Evolutionary conservation across 2,113 vertebrate species (phyloP), one percentile per base, ranked within the genome.

Genomic region (Guaruba guarouba): DNA sequence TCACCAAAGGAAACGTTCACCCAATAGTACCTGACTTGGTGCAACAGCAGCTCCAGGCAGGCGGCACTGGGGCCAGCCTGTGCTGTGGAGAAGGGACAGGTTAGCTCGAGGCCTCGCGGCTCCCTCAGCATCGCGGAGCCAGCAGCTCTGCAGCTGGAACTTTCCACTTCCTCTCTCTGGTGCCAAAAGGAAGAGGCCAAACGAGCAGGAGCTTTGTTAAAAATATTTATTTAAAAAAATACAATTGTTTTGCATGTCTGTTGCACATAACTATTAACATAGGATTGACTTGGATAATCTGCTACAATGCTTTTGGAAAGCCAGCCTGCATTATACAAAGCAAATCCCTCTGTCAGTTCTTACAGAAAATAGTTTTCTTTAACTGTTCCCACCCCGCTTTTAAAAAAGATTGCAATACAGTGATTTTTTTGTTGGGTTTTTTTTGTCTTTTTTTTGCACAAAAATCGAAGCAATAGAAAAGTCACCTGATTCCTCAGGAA

Each of bases 151-250:
- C 82, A 86, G 46, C 66, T 84, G 67, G 1, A 20, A 82, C 85
- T 82, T 88, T 86, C 71, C 10, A 3, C 76, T 91, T 91, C 86
- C 68, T 91, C 80, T 55, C 33, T 16, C 57, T 9, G 33, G 57
- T 23, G 57, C 57, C 57, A 59, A 59, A 59, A 59, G 57, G n/a
- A 59, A 59, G 57, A 59, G 57, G 57, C 57, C 22, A 7, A 59
- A 35, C 5, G 70, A 80, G 23, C 55, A 81, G 77, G 13, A 73
- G 59, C 59, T 97, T 97, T 97, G 97, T 98, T 98, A 98, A 98
- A 98, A 98, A 98, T 97, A 98, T 98, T 98, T 98, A 98, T 98
- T 98, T 98, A 98, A 98, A 98, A 98, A 98, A 98, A 98, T 98
- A 98, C 98, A 98, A 95, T 95, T 97, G 97, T 97, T 97, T 96